These are phyloP conservation scores for Menidia beryllina DNA, from an alignment of 2,113 vertebrate genomes.

Conservation along the genomic window DNA sequence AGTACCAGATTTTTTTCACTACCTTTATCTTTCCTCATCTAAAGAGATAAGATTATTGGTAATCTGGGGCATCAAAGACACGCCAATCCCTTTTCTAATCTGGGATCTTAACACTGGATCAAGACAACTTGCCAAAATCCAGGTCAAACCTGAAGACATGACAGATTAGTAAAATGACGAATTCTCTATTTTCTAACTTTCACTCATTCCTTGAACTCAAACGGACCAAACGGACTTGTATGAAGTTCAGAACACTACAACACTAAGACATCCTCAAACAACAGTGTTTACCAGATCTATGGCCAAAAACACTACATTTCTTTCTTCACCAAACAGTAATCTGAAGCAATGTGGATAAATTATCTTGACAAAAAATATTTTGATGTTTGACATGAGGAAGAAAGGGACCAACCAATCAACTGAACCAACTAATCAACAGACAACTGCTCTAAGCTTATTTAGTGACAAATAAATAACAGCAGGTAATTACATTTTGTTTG, in stretches of 20 bases:
- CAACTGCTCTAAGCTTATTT: neutral
- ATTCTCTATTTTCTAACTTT: constrained; percentile 49
- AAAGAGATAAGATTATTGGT: constrained; percentile 67
- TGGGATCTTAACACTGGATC: constrained; percentile 81
- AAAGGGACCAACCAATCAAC: neutral
- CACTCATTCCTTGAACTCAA: constrained; percentile 4
- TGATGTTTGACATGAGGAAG: neutral
- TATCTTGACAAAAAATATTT: neutral
- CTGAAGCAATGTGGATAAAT: neutral
- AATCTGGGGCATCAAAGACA: constrained; percentile 77
- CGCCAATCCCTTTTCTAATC: constrained; percentile 75
- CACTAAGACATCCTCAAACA: neutral
- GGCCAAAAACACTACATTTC: neutral
- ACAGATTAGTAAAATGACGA: constrained; percentile 37
- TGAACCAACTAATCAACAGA: neutral
- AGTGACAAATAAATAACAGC: neutral
- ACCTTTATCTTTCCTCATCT: constrained; percentile 67
- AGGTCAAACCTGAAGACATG: constrained; percentile 58
- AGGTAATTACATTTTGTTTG: neutral
- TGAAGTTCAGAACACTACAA: neutral
- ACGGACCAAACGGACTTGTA: neutral
- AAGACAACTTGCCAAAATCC: constrained; percentile 71
- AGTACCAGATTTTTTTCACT: constrained; percentile 62
- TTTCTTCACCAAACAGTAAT: neutral
- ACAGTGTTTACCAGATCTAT: neutral